Conservation (phyloP, 2,888 invertebrate genomes). For the Pseudanteris insignis region DNA sequence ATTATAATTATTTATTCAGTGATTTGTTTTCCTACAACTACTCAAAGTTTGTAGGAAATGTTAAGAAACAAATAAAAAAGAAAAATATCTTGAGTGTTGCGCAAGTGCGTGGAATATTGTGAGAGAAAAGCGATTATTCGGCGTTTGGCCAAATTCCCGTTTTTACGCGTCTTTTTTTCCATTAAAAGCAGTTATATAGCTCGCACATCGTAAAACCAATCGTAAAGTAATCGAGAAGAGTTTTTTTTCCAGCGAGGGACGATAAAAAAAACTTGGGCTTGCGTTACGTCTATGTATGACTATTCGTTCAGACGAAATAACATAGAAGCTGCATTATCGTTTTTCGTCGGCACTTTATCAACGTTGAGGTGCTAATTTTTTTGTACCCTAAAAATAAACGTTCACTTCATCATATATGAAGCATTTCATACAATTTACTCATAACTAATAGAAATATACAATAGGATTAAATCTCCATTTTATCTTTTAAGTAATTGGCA, state of each 20-base stretch:
- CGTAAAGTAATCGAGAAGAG: conserved; percentile 37
- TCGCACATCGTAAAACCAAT: conserved; percentile 42
- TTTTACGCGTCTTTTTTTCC: conserved; percentile 45
- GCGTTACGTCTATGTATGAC: not conserved
- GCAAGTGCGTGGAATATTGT: conserved; percentile 4
- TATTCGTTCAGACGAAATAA: conserved; percentile 9
- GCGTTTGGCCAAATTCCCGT: conserved; percentile 55
- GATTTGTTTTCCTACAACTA: too few species aligned
- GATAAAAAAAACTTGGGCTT: conserved; percentile 20
- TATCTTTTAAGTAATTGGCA: too few species aligned
- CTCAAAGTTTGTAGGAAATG: too few species aligned
- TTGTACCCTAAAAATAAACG: too few species aligned
- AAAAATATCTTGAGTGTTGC: conserved; percentile 9
- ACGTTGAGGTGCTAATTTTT: too few species aligned
- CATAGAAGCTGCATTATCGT: conserved; percentile 17
- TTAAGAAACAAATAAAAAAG: conserved; percentile 1
- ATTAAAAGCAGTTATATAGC: conserved; percentile 45
- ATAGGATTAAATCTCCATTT: too few species aligned
- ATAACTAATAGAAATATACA: too few species aligned
- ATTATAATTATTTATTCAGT: too few species aligned
- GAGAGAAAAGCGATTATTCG: conserved; percentile 57
- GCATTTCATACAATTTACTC: too few species aligned
- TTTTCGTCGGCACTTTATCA: conserved; percentile 12
- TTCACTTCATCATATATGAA: too few species aligned
- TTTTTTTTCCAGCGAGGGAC: conserved; percentile 6